Evolutionary conservation across 2,113 vertebrate species (phyloP), one percentile per base, ranked within the genome.

Genomic region (Motacilla alba): DNA sequence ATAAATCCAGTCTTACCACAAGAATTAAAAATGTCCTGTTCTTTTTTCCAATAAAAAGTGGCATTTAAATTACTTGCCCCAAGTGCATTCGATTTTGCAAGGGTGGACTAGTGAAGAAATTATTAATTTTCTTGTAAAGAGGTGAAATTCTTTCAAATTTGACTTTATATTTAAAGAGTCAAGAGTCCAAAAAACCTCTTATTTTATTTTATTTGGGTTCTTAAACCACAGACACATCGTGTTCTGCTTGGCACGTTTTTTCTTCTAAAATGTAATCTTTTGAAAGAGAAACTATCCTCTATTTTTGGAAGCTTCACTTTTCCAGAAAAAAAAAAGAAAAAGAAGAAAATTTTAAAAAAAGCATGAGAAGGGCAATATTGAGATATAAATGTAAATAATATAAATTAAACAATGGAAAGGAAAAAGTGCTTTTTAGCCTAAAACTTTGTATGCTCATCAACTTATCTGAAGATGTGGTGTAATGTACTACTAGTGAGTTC

Each of bases 351-450:
- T 35, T 35, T 35, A 7, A 52, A 63, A 43, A 44, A 12, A 14
- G 3, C 21, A 15, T 13, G 10, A 43, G 18, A 21, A 83, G 8
- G 13, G 9, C 7, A 82, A 30, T 69, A 77, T 35, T 62, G 83
- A 77, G n/a, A 66, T 79, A 41, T 27, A 58, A 70, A 37, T 85
- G 22, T 53, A 93, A 49, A 43, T 50, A 53, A 39, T 87, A 39
- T 44, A 79, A 78, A 37, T 86, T 56, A 84, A 93, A 8, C 17
- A 46, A 44, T 35, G 26, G 41, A 67, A 83, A 87, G 30, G 47
- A 74, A 95, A 91, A 58, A 88, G 9, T 21, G 8, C 66, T 35
- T 90, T 92, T 41, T 63, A 70, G 19, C 21, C 52, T 90, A 44
- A 88, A 91, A 59, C n/a, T 76, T 66, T 52, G 6, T 44, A 12